Conservation (phyloP, 2,888 invertebrate species). For the Dinocampus coccinellae region DNA sequence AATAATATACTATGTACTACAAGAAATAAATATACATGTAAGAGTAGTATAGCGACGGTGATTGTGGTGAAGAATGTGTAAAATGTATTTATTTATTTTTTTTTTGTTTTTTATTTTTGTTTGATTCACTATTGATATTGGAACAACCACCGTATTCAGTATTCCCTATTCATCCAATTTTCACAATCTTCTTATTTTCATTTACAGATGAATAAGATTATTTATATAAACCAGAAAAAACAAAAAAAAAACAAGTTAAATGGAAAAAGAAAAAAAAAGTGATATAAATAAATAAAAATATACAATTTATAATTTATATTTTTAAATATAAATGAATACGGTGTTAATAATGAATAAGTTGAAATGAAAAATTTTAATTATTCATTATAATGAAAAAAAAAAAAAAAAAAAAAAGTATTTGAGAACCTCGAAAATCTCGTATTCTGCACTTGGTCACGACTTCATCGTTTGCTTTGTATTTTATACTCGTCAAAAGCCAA, state of each 20-base stretch:
- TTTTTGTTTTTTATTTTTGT: no score
- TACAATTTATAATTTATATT: no score
- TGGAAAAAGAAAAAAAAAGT: neutral
- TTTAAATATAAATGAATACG: no score
- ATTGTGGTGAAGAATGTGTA: slow-evolving; percentile 10
- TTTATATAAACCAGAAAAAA: no score
- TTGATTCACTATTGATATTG: slow-evolving; percentile 14
- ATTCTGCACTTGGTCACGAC: slow-evolving; percentile 64
- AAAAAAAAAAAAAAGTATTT: slow-evolving; percentile 29
- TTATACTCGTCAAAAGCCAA: slow-evolving; percentile 31
- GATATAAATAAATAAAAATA: neutral
- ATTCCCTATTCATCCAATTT: no score
- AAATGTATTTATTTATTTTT: no score
- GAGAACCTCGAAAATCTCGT: slow-evolving; percentile 39
- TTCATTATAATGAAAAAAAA: neutral
- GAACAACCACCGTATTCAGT: neutral
- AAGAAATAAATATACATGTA: slow-evolving; percentile 10
- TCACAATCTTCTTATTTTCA: no score
- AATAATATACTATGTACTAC: slow-evolving; percentile 25
- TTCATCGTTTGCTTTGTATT: slow-evolving; percentile 56
- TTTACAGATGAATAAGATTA: no score
- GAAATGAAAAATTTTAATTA: neutral
- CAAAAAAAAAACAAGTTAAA: no score
- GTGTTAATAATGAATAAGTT: no score
- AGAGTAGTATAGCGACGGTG: neutral